Conservation (phyloP, 1,140 invertebrate species). For the Thaumetopoea pityocampa region DNA sequence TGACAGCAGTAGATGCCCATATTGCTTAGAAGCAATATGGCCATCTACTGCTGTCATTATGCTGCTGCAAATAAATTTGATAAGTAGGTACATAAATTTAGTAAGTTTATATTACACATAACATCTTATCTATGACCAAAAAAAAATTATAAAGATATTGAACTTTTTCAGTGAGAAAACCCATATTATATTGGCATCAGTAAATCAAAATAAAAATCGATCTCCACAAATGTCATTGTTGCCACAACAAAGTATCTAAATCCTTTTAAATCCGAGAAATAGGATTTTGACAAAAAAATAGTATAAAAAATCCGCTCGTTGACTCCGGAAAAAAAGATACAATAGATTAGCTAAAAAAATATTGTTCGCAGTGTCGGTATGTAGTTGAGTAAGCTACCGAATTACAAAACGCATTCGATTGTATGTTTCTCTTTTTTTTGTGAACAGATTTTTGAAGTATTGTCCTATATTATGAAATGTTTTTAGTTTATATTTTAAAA, state of each 20-base stretch:
- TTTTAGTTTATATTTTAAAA: no score
- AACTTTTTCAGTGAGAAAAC: slow-evolving; percentile 61
- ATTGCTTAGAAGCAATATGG: no score
- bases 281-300: slow-evolving; percentile 64
- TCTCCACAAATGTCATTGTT: slow-evolving; percentile 66
- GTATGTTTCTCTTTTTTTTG: slow-evolving; percentile 46
- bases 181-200: slow-evolving; percentile 22
- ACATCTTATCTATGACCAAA: no score
- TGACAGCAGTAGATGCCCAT: no score
- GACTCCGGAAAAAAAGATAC: slow-evolving; percentile 58
- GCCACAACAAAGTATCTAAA: slow-evolving; percentile 73
- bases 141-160: no score
- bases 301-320: slow-evolving; percentile 60
- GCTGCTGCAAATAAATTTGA: no score
- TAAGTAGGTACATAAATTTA: no score
- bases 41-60: no score
- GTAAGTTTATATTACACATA: no score
- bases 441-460: slow-evolving; percentile 24
- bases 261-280: slow-evolving; percentile 73
- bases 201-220: slow-evolving; percentile 66
- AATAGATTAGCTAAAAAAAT: slow-evolving; percentile 51
- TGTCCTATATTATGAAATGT: slow-evolving; percentile 13
- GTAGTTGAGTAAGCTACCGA: slow-evolving; percentile 58
- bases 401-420: slow-evolving; percentile 56
- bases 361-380: slow-evolving; percentile 32